Conservation (phyloP, 2,888 invertebrate genomes). For the Bursaphelenchus okinawaensis region DNA sequence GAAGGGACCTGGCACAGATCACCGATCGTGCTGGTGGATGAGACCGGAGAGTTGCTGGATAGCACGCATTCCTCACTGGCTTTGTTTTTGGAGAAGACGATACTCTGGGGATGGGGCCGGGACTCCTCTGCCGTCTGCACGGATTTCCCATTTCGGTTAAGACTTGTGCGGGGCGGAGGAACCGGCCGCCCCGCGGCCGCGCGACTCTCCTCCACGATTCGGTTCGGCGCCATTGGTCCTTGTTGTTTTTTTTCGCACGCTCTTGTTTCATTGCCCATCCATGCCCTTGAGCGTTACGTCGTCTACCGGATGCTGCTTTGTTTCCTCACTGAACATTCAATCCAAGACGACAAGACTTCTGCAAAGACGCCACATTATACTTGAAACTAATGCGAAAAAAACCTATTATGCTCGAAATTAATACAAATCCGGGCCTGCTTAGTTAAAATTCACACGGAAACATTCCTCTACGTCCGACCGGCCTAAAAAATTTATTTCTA, state of each 20-base stretch:
- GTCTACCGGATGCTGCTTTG: neutral
- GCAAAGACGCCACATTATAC: too few species aligned
- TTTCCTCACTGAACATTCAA: neutral
- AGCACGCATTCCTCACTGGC: neutral
- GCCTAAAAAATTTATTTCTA: too few species aligned
- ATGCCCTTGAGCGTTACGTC: neutral
- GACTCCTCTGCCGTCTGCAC: neutral
- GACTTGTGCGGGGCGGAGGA: neutral
- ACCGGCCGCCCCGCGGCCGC: neutral
- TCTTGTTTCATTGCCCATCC: neutral
- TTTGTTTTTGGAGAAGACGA: neutral
- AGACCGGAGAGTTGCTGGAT: neutral
- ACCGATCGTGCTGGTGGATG: conserved; percentile 5
- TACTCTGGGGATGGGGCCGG: neutral
- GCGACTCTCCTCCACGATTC: neutral
- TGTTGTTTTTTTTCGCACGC: neutral
- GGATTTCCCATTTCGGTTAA: neutral
- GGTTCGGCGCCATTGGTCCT: neutral
- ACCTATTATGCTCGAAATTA: neutral
- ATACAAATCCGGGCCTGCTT: neutral
- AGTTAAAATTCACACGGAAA: too few species aligned
- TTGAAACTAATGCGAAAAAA: neutral
- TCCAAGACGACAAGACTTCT: too few species aligned
- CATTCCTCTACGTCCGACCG: too few species aligned
- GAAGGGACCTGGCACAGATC: neutral